phyloP scores from a whole-genome alignment of 2,113 vertebrate genomes.

The Phocoena phocoena region DNA sequence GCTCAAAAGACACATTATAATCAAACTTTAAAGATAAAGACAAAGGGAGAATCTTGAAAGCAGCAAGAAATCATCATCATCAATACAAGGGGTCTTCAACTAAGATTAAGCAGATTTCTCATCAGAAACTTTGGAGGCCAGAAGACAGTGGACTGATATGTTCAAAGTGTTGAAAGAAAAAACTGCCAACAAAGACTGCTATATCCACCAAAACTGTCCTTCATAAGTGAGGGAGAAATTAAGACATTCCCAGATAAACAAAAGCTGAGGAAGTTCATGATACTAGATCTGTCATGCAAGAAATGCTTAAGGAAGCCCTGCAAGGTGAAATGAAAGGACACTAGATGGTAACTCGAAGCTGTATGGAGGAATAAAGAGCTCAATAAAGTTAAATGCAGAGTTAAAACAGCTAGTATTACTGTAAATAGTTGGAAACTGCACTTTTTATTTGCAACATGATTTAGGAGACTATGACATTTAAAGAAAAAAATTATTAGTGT shows the following conservation, averaged over 20 bases:
- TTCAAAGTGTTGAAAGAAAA: background rate
- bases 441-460: background rate
- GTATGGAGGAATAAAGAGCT: background rate
- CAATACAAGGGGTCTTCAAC: background rate
- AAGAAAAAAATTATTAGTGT: background rate
- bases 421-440: background rate
- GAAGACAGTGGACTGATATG: background rate
- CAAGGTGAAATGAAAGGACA: background rate
- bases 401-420: background rate
- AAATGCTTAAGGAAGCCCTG: background rate
- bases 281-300: background rate
- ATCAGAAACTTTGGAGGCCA: background rate
- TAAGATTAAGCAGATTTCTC: background rate
- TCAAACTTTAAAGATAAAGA: background rate
- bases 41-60: background rate
- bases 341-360: background rate
- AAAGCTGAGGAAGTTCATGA: background rate
- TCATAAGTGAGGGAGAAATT: background rate
- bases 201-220: background rate
- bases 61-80: background rate
- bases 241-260: background rate
- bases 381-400: background rate
- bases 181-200: background rate
- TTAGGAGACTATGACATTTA: background rate
- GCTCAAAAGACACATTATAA: background rate